Conservation (phyloP, 2,888 invertebrate genomes). For the Caenorhabditis uteleia region DNA sequence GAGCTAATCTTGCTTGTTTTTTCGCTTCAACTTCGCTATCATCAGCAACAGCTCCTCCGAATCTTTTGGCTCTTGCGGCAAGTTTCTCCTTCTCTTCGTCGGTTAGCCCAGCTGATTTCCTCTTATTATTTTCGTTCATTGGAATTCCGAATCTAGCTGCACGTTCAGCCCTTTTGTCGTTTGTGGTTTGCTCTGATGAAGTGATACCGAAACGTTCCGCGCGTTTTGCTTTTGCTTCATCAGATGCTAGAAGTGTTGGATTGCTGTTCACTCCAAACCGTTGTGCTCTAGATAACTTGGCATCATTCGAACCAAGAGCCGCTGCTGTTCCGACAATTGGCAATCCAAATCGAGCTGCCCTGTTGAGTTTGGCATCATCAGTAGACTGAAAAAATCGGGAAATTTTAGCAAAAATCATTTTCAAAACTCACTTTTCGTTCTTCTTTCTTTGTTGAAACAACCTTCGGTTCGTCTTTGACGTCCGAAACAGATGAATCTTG, state of each 20-base stretch:
- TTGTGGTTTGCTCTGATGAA: neutral
- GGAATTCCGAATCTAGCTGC: conserved; percentile 37
- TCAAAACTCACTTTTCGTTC: conserved; percentile 2
- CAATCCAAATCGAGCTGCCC: conserved; percentile 31
- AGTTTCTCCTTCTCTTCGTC: conserved; percentile 11
- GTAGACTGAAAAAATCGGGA: too few relatives aligned
- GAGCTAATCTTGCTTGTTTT: conserved; percentile 28
- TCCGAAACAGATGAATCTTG: too few relatives aligned
- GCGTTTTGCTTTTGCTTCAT: conserved; percentile 24
- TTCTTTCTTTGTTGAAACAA: neutral
- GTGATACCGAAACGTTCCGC: conserved; percentile 23
- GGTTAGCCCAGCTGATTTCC: neutral
- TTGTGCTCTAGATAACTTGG: conserved; percentile 24
- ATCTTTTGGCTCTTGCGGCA: conserved; percentile 27
- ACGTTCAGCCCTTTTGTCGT: conserved; percentile 18
- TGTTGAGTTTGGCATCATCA: conserved; percentile 16
- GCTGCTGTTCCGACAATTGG: conserved; percentile 12
- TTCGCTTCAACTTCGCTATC: conserved; percentile 18
- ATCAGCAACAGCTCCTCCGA: conserved; percentile 18
- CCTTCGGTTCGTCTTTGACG: neutral
- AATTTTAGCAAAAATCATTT: conserved; percentile 1
- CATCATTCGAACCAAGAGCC: conserved; percentile 7
- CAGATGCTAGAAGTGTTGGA: neutral
- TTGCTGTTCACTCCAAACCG: conserved; percentile 6
- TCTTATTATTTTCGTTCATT: conserved; percentile 2